Conservation (phyloP, 2,113 vertebrate genomes). For the Oceanites oceanicus region DNA sequence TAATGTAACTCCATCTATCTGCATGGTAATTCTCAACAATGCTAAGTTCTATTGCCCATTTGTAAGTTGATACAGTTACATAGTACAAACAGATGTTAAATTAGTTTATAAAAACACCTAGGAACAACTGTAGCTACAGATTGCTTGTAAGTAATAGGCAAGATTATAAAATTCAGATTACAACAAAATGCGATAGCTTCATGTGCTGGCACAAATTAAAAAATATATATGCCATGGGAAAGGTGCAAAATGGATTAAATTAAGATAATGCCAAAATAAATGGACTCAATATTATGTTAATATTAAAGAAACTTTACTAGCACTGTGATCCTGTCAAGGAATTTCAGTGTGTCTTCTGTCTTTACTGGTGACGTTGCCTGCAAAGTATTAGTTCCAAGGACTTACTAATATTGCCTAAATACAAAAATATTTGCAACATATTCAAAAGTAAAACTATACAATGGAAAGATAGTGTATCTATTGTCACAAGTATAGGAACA, state of each 20-base stretch:
- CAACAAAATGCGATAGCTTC: conserved; percentile 64
- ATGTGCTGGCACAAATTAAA: conserved; percentile 28
- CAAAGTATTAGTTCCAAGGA: neutral
- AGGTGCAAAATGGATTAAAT: conserved; percentile 68
- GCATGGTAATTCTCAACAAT: conserved; percentile 59
- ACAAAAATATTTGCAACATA: neutral
- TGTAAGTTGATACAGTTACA: conserved; percentile 67
- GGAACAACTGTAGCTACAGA: conserved; percentile 72
- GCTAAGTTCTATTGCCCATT: conserved; percentile 66
- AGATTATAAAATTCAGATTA: conserved; percentile 76
- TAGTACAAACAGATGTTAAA: conserved; percentile 75
- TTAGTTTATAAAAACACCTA: conserved; percentile 76
- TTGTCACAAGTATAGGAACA: neutral
- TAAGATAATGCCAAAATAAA: conserved; percentile 74
- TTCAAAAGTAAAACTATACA: neutral
- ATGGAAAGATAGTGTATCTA: neutral
- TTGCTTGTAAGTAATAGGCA: conserved; percentile 75
- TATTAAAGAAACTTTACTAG: conserved; percentile 45
- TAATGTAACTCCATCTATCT: conserved; percentile 68
- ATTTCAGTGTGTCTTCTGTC: conserved; percentile 11
- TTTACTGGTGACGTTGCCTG: neutral
- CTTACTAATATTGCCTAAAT: neutral
- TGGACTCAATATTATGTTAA: conserved; percentile 63
- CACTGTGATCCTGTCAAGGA: neutral
- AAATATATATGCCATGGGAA: conserved; percentile 59